Evolutionary conservation across 2,797 vertebrate genomes (phyloP).

Genomic region (Fundulus diaphanus): DNA sequence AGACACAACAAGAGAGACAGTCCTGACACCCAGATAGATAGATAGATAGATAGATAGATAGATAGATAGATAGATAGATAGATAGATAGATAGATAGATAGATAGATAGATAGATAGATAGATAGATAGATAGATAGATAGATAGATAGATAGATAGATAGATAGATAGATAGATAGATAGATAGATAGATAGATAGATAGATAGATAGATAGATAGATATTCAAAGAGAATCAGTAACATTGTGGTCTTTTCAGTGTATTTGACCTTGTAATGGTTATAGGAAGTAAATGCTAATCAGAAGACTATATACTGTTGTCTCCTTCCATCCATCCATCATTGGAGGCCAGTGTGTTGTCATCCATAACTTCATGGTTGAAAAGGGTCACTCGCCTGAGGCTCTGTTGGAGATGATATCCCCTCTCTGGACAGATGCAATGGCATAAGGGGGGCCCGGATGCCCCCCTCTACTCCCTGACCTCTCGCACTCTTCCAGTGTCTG

Average conservation of each 20-base stretch:
- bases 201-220: neutral
- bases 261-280: constrained; percentile 37
- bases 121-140: constrained; percentile 25
- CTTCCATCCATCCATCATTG: constrained; percentile 73
- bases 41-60: too few relatives aligned
- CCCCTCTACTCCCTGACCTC: constrained; percentile 81
- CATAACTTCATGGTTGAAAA: constrained; percentile 75
- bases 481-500: constrained; percentile 72
- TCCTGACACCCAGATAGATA: too few relatives aligned
- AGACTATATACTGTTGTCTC: constrained; percentile 50
- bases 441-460: constrained; percentile 86
- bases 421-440: constrained; percentile 76
- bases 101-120: constrained; percentile 44
- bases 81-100: too few relatives aligned
- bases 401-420: constrained; percentile 67
- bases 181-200: neutral
- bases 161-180: too few relatives aligned
- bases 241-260: constrained; percentile 26
- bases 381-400: constrained; percentile 78
- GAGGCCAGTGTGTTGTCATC: constrained; percentile 77
- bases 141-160: too few relatives aligned
- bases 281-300: constrained; percentile 59
- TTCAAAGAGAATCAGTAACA: neutral
- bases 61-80: too few relatives aligned
- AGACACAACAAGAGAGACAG: too few relatives aligned